Base-by-base conservation (phyloP, 1,140 invertebrate species). In the Drosophila setifemur region DNA sequence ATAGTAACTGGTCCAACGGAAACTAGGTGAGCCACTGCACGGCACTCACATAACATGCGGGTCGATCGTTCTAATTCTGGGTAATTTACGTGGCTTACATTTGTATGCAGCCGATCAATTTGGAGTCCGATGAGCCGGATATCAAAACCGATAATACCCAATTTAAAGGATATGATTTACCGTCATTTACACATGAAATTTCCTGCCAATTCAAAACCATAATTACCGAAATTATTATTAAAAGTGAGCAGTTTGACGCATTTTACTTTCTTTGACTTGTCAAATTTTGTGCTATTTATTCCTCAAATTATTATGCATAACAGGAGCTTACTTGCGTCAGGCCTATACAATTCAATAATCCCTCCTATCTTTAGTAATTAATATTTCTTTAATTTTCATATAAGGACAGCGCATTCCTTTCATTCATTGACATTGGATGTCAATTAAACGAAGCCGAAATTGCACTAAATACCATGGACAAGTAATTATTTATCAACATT, bases 21-120 rank as follows among this genome's bases (percentile, higher is more conserved):
- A 86, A 86, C 82, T 86, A 73, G 81, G 81, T 86, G 82, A 86
- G 87, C 81, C 81, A 76, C 76, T 73, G 49, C 44, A 76, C 76
- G 69, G 49, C 44, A 68, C 58, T 50, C 44, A 49, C 72, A 74
- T 68, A 63, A 73, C 42, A 54, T 33, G 55, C 68, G 52, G 45
- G 29, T 54, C 28, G 40, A 64, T 71, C 63, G 81, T 86, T 86
- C 81, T 86, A 86, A 86, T 86, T 86, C 82, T 76, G 31, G 48
- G 44, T 86, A 86, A 86, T 86, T 76, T 86, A 85, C 81, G 64
- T 61, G 63, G 26, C 58, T 58, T 66, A 73, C 64, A 78, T 73
- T 77, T 18, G 33, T 37, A 8, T 16, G 6, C 14, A 37, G 33
- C 33, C 14, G n/a, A 37, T 12, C 33, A 37, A 18, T 37, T 83